phyloP scores from a whole-genome alignment of 92 coral and sea anemone genomes.

The Epizoanthus illoricatus region DNA sequence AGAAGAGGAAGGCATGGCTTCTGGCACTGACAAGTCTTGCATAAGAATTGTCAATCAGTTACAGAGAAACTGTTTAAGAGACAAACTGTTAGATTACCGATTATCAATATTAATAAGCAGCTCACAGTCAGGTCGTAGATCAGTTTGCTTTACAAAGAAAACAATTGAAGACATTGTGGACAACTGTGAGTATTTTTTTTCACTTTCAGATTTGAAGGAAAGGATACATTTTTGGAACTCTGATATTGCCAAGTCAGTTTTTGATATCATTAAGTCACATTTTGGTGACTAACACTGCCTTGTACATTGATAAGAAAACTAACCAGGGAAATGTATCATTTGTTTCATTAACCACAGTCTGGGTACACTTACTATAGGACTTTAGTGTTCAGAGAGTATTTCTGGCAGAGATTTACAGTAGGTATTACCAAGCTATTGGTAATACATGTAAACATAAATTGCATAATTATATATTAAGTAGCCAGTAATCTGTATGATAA shows the following conservation, averaged over 20 bases:
- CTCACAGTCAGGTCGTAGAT: background rate
- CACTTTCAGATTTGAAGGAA: background rate
- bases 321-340: too few relatives aligned
- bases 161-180: background rate
- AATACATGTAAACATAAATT: too few relatives aligned
- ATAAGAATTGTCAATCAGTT: background rate
- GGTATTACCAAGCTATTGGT: too few relatives aligned
- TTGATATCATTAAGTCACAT: background rate
- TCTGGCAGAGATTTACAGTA: too few relatives aligned
- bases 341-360: too few relatives aligned
- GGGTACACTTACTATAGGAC: too few relatives aligned
- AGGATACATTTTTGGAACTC: background rate
- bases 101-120: background rate
- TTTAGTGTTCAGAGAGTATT: too few relatives aligned
- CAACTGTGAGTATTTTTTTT: background rate
- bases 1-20: background rate
- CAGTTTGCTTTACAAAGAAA: constrained; percentile 6
- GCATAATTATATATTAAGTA: too few relatives aligned
- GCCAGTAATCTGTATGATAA: too few relatives aligned
- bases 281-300: constrained; percentile 8
- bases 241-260: background rate
- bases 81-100: background rate
- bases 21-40: background rate
- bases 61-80: background rate
- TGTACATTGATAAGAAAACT: background rate